Evolutionary conservation across 2,113 vertebrate species (phyloP).

Genomic region (Charadrius vociferus): DNA sequence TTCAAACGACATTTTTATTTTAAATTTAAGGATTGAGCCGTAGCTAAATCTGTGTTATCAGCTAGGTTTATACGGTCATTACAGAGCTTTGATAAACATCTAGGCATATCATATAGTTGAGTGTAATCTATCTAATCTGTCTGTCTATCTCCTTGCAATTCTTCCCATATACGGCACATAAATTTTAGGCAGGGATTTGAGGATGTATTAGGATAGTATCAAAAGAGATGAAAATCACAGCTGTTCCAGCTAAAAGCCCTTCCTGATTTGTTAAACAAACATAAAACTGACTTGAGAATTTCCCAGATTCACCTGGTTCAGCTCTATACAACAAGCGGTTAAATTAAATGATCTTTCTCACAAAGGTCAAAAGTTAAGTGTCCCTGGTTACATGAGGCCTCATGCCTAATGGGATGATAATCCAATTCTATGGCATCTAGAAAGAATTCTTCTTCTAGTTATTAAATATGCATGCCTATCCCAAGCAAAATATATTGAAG

Average conservation of each 20-base stretch:
- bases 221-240: conserved; percentile 71
- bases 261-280: conserved; percentile 71
- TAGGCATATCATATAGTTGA: conserved; percentile 20
- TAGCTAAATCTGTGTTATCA: conserved; percentile 35
- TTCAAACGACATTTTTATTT: conserved; percentile 40
- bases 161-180: conserved; percentile 59
- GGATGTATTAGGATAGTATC: conserved; percentile 68
- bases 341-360: conserved; percentile 73
- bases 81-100: conserved; percentile 59
- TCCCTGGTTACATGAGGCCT: conserved; percentile 66
- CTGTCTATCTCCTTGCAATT: conserved; percentile 65
- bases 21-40: conserved; percentile 29
- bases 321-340: conserved; percentile 60
- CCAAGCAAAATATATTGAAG: conserved; percentile 66
- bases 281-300: conserved; percentile 60
- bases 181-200: conserved; percentile 68
- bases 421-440: conserved; percentile 67
- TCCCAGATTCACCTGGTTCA: conserved; percentile 68
- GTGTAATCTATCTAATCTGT: conserved; percentile 54
- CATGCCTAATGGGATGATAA: conserved; percentile 72
- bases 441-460: conserved; percentile 68
- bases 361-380: conserved; percentile 77
- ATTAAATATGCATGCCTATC: conserved; percentile 71
- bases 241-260: conserved; percentile 67
- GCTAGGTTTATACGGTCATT: conserved; percentile 48